These are phyloP conservation scores for Laspeyria flexula DNA, from an alignment of 2,888 invertebrate species.

Conservation along the genomic window DNA sequence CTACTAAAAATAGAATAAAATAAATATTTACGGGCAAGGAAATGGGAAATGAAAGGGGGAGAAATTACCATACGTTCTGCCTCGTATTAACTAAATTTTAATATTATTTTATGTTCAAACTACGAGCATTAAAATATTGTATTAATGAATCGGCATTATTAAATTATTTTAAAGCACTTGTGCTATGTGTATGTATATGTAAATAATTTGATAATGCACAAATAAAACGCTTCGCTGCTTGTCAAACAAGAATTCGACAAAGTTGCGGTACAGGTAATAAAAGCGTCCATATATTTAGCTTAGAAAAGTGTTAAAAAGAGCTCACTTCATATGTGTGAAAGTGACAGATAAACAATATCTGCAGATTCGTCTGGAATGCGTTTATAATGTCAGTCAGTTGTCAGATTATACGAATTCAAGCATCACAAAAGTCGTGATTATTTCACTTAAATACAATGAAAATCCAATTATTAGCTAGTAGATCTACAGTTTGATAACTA, in stretches of 20 bases:
- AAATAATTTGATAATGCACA: too few species aligned
- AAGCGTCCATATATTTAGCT: neutral
- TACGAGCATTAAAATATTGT: too few species aligned
- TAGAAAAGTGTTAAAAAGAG: neutral
- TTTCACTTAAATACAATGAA: slow-evolving; percentile 9
- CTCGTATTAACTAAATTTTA: too few species aligned
- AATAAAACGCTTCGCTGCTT: slow-evolving; percentile 3
- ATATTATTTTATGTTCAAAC: too few species aligned
- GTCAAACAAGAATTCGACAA: neutral
- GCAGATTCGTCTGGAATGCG: slow-evolving; percentile 15
- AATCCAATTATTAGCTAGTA: slow-evolving; percentile 17
- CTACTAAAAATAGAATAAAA: too few species aligned
- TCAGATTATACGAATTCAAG: slow-evolving; percentile 1
- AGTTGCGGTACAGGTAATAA: neutral
- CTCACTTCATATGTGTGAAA: neutral
- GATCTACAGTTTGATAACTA: slow-evolving; percentile 10
- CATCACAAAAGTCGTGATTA: slow-evolving; percentile 16
- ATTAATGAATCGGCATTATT: too few species aligned
- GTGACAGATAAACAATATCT: neutral
- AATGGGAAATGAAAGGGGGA: too few species aligned
- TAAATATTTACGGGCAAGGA: too few species aligned
- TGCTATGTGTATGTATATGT: too few species aligned
- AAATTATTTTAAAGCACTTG: too few species aligned
- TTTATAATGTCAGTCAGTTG: neutral
- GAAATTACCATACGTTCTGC: too few species aligned